Conservation (phyloP, 2,797 vertebrate species). For the Acrossocheilus wenchowensis region DNA sequence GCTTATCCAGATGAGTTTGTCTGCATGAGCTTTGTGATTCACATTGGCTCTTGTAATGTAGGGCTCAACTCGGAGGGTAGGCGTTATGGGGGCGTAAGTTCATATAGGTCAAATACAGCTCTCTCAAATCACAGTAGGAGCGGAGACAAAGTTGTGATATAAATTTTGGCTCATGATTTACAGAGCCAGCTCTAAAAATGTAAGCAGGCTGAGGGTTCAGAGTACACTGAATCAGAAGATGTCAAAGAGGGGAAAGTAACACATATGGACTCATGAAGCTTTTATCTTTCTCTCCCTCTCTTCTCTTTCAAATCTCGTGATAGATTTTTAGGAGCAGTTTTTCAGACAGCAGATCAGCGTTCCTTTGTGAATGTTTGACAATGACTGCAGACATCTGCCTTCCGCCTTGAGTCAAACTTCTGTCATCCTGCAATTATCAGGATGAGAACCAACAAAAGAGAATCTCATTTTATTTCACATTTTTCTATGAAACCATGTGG, state of each 20-base stretch:
- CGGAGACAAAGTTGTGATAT: slow-evolving; percentile 10
- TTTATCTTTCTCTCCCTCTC: slow-evolving; percentile 32
- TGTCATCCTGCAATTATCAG: slow-evolving; percentile 63
- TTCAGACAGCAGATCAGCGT: slow-evolving; percentile 37
- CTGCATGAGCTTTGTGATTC: slow-evolving; percentile 41
- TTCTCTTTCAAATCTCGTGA: slow-evolving; percentile 37
- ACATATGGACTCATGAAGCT: slow-evolving; percentile 2
- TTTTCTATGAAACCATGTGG: neutral
- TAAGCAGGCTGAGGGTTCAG: slow-evolving; percentile 27
- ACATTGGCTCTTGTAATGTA: slow-evolving; percentile 21
- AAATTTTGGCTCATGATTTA: slow-evolving; percentile 11
- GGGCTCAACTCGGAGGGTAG: slow-evolving; percentile 46
- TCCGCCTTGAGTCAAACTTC: slow-evolving; percentile 52
- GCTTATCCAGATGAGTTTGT: slow-evolving; percentile 32
- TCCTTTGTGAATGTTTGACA: slow-evolving; percentile 65
- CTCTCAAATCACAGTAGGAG: slow-evolving; percentile 24
- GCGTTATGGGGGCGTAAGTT: slow-evolving; percentile 41
- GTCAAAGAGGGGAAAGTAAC: slow-evolving; percentile 30
- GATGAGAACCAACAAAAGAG: slow-evolving; percentile 46
- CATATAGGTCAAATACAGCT: slow-evolving; percentile 38
- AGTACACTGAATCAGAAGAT: slow-evolving; percentile 25
- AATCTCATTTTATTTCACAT: slow-evolving; percentile 18
- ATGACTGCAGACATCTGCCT: slow-evolving; percentile 56
- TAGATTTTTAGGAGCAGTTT: slow-evolving; percentile 40
- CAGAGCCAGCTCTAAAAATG: slow-evolving; percentile 25